Conservation (phyloP, 30 jellyfish, hydroid and myxozoan species). For the Chrysaora quinquecirrha region DNA sequence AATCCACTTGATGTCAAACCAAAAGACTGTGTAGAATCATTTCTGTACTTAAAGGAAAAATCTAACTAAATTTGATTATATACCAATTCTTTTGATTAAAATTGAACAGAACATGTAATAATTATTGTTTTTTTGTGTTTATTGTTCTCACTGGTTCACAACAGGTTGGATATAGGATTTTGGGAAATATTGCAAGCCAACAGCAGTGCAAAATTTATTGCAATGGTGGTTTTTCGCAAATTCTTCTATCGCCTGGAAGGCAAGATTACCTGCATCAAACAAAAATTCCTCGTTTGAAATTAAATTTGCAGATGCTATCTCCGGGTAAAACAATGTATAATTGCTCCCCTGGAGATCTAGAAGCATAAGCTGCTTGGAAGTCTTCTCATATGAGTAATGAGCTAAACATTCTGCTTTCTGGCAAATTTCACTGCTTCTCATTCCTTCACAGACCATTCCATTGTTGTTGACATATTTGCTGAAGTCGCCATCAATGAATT, state of each 20-base stretch:
- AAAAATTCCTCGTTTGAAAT: slow-evolving; percentile 8
- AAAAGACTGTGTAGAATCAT: slow-evolving; percentile 8
- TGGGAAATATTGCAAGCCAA: slow-evolving; percentile 8
- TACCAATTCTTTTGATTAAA: not conserved
- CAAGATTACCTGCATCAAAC: slow-evolving; percentile 20
- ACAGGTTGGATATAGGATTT: slow-evolving; percentile 6
- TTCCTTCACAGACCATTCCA: slow-evolving; percentile 28
- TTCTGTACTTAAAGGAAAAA: slow-evolving; percentile 15
- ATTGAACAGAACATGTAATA: slow-evolving; percentile 11
- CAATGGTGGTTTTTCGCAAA: slow-evolving; percentile 7
- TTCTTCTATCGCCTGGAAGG: slow-evolving; percentile 13
- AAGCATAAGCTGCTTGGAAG: slow-evolving; percentile 23
- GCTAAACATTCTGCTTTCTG: slow-evolving; percentile 45
- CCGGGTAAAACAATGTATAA: slow-evolving; percentile 30
- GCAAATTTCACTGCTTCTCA: slow-evolving; percentile 12
- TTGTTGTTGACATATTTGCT: slow-evolving; percentile 46
- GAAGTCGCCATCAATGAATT: slow-evolving; percentile 23
- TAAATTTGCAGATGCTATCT: slow-evolving; percentile 26
- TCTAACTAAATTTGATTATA: not conserved
- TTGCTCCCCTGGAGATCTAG: slow-evolving; percentile 45
- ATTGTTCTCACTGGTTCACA: slow-evolving; percentile 22
- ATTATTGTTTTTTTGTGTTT: not conserved
- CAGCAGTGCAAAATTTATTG: slow-evolving; percentile 33
- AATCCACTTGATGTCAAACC: slow-evolving; percentile 10
- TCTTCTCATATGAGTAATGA: slow-evolving; percentile 10